Base-by-base conservation (phyloP, 2,113 vertebrate species). In the Apistogramma diplotaenia region DNA sequence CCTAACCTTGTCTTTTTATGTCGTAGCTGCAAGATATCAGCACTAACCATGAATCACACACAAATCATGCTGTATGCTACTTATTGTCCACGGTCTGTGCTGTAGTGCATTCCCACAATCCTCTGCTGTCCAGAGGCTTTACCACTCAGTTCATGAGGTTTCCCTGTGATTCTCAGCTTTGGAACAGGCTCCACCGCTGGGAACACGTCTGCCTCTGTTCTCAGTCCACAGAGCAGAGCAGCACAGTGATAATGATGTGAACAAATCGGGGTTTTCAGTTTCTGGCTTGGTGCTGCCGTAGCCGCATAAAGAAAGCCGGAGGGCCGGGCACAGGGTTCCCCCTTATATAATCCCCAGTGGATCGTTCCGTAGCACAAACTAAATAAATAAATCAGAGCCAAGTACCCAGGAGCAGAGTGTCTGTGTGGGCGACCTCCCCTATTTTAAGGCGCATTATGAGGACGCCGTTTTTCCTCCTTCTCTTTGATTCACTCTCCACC, bases 331-430 rank as follows among this genome's bases (percentile, higher is more conserved):
- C 37, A 70, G 76, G 84, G 87, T 81, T 85, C 79, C 81, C 88
- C 86, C 75, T 78, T 72, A 81, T 88, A 83, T 87, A 71, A 53
- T 82, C 72, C 87, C 84, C 76, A 74, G 46, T 70, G 79, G 82
- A 84, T 89, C 12, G 8, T 53, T 92, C 74, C 83, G 74, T 62
- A 81, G 75, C 75, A 73, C 82, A 89, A 91, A 92, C 85, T 60
- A 89, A 86, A 87, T 92, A 89, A 86, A 93, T 89, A 92, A 92
- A 86, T 89, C 89, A 88, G 35, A 83, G 82, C 78, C 81, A 81
- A 79, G 74, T 81, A 65, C 84, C 85, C 82, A 76, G 79, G 72
- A 90, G 85, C 86, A 81, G 49, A 83, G 74, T 79, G 83, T 81
- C 73, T 87, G 89, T 57, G 86, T 89, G 87, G 85, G 86, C 67